phyloP scores from a whole-genome alignment of 2,888 invertebrate genomes.

The Dastarcus helophoroides region DNA sequence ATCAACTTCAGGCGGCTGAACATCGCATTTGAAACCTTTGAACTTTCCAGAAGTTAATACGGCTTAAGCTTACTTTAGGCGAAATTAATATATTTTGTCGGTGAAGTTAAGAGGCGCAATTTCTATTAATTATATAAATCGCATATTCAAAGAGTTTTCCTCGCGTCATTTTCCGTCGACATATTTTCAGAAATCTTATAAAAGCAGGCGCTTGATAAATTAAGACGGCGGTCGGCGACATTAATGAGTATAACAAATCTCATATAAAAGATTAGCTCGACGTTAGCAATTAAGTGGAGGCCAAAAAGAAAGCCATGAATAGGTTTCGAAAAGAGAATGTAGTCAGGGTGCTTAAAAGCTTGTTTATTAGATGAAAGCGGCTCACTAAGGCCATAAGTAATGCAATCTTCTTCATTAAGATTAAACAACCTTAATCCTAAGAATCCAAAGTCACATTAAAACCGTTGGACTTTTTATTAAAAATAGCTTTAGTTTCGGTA shows the following conservation, averaged over 20 bases:
- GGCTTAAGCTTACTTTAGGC: too few relatives aligned
- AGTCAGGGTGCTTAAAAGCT: conserved; percentile 3
- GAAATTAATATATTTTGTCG: too few relatives aligned
- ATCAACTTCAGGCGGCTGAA: too few relatives aligned
- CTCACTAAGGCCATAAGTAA: conserved; percentile 3
- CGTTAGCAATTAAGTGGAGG: conserved; percentile 5
- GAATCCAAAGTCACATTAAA: conserved; percentile 2
- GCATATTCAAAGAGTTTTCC: too few relatives aligned
- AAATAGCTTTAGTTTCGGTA: conserved; percentile 2
- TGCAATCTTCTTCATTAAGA: conserved; percentile 6
- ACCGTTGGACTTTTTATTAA: neutral
- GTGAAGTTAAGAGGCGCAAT: too few relatives aligned
- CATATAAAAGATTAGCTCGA: conserved; percentile 5
- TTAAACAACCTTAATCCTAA: conserved; percentile 2
- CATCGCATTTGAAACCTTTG: too few relatives aligned
- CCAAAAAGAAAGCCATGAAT: conserved; percentile 5
- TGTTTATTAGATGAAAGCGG: conserved; percentile 5
- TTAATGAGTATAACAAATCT: conserved; percentile 4
- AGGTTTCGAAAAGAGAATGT: conserved; percentile 1
- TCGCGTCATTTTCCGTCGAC: too few relatives aligned
- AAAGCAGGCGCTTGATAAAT: too few relatives aligned
- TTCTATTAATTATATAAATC: too few relatives aligned
- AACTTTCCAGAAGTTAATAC: too few relatives aligned
- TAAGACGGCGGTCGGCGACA: neutral
- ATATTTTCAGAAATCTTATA: too few relatives aligned